Evolutionary conservation across 2,888 invertebrate genomes (phyloP), one percentile per base, ranked within the genome.

Genomic region (Autographa gamma): DNA sequence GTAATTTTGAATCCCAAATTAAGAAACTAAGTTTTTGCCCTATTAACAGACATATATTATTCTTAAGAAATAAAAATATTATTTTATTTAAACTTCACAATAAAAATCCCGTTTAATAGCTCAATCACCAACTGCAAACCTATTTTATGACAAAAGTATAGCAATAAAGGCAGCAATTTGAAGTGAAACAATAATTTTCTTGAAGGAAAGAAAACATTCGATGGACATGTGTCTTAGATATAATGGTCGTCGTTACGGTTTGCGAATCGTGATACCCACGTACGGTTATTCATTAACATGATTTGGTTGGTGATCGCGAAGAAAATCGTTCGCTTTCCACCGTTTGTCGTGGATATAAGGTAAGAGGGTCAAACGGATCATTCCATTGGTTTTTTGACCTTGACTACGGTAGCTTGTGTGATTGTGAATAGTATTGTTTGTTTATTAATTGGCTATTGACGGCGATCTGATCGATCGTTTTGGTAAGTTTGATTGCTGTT

Each of bases 321-420:
- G 93, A 92, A 92, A 93, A 93, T 90, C 74, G 85, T 83, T 85
- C 83, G 92, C 91, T 93, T 93, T 94, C 93, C 88, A 89, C 80
- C 73, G 72, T 61, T 67, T 70, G 82, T 71, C 67, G 69, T 80
- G 85, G 25, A 92, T 95, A 95, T 88, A 95, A 92, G 79, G 77
- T 83, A 91, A 85, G 84, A 77, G 82, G 87, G 90, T 88, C 89
- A 90, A 71, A 79, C 75, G 69, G 63, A 73, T 76, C 76, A 83
- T 79, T 82, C 81, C 91, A 94, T 89, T 93, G 86, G 72, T 81
- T 60, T 74, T 69, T 80, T 87, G 86, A 91, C 91, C 91, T 93
- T 92, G 91, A 89, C 81, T 60, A 62, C 81, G 43, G 70, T 74
- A 76, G 81, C 54, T n/a, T 71, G 63, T 74, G 82, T 74, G 52